These are phyloP conservation scores for Azemiops feae DNA, from an alignment of 2,113 vertebrate genomes.

Conservation along the genomic window DNA sequence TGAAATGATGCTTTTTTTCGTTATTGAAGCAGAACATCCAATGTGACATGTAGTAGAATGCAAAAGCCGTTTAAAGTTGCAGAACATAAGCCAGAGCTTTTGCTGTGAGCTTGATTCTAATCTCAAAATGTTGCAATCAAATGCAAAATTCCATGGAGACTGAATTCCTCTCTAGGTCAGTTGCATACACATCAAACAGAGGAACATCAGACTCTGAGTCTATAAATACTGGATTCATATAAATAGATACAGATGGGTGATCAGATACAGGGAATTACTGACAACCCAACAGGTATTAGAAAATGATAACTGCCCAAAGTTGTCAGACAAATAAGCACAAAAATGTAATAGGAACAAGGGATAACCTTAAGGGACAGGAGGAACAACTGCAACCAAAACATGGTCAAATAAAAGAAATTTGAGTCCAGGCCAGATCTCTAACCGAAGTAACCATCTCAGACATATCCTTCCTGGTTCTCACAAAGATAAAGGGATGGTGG, in stretches of 20 bases:
- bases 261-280: background rate
- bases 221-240: conserved; percentile 25
- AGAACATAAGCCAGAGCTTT: background rate
- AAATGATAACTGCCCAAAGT: background rate
- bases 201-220: background rate
- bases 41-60: background rate
- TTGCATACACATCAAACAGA: conserved; percentile 2
- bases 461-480: background rate
- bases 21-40: background rate
- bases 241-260: conserved; percentile 24
- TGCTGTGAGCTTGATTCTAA: background rate
- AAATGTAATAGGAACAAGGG: background rate
- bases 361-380: background rate
- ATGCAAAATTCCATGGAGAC: background rate
- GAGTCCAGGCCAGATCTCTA: background rate
- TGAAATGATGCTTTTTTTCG: background rate
- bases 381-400: background rate
- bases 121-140: background rate
- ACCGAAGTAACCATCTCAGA: background rate
- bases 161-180: background rate
- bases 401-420: background rate
- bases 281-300: background rate
- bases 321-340: background rate
- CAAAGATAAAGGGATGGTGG: background rate
- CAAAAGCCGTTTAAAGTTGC: background rate